Base-by-base conservation (phyloP, 2,113 vertebrate species). In the Psettodes erumei region DNA sequence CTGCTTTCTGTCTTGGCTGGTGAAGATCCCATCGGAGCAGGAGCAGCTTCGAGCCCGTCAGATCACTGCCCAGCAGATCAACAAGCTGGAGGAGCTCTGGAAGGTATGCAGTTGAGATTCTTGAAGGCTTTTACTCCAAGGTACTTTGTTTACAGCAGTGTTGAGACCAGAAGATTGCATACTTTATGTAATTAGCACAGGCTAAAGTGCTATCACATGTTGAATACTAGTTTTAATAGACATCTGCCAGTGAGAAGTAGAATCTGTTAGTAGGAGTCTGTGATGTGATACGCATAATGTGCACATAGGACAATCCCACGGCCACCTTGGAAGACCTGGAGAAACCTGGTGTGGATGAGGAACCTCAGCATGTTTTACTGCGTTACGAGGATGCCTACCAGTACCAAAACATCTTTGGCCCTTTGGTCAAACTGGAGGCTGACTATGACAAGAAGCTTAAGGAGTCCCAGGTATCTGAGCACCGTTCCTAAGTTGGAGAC, bases 391-490 rank as follows among this genome's bases (percentile, higher is more conserved):
- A 99, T 4, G 98, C 98, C 76, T 99, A 99, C 90, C 98, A 99
- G 76, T 99, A 99, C 93, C 98, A 99, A 88, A 99, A 99, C 85
- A 99, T 99, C 70, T 99, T 99, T 23, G 98, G 98, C 1, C 98
- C 98, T 4, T 90, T 99, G 66, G 98, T 99, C 72, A 99, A 99
- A 91, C 96, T 99, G 38, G 98, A 99, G 89, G 98, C 98, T 0
- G 98, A 99, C 72, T 99, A 99, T 33, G 98, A 99, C 91, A 99
- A 99, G 92, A 99, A 99, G 81, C 96, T 99, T n/a, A 99, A 99
- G 82, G 98, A 99, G 92, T 99, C 98, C 56, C 98, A 99, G 96
- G 98, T 99, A 79, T 11, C 33, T 43, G 30, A 38, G 35, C 2
- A 1, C 45, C 19, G n/a, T 33, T 28, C 27, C 5, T 33, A 2